A percentile compares a stretch with the other conserved stretches of the same genome.
These are phyloP conservation scores for Girardia tigrina DNA, from an alignment of 2,888 invertebrate genomes.

Conservation along the genomic window DNA sequence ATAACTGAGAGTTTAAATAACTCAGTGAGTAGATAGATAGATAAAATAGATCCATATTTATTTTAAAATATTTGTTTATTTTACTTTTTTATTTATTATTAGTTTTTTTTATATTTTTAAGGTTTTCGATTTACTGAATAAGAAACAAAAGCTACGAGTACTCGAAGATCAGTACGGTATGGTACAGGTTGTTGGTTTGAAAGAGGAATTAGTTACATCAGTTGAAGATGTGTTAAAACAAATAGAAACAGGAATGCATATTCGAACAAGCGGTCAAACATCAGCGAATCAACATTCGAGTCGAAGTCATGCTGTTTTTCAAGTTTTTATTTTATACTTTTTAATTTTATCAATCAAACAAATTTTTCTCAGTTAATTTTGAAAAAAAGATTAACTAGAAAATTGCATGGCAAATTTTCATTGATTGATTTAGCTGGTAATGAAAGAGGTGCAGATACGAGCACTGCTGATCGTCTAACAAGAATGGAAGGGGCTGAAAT, in stretches of 20 bases:
- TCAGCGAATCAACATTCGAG: conserved; percentile 96
- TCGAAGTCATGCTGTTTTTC: conserved; percentile 95
- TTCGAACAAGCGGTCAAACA: conserved; percentile 75
- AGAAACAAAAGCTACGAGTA: conserved; percentile 81
- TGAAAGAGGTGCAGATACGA: conserved; percentile 94
- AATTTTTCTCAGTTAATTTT: conserved; percentile 37
- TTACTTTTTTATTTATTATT: neutral
- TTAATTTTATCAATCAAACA: conserved; percentile 40
- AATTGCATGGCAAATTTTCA: conserved; percentile 80
- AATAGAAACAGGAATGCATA: conserved; percentile 57
- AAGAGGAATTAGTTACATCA: conserved; percentile 74
- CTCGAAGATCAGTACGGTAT: conserved; percentile 92
- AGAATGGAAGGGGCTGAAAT: conserved; percentile 91
- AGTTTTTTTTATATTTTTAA: neutral
- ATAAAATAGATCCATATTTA: no score
- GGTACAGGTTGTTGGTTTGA: conserved; percentile 88
- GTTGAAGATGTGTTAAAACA: conserved; percentile 83
- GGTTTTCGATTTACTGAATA: conserved; percentile 58
- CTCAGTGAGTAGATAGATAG: no score
- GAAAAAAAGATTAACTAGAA: conserved; percentile 52
- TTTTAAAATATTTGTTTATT: neutral
- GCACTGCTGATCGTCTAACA: conserved; percentile 83
- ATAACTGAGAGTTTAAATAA: no score
- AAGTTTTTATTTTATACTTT: conserved; percentile 50
- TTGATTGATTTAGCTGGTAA: conserved; percentile 80